Conservation (phyloP, 2,888 invertebrate species). For the Herminia tarsipennalis region DNA sequence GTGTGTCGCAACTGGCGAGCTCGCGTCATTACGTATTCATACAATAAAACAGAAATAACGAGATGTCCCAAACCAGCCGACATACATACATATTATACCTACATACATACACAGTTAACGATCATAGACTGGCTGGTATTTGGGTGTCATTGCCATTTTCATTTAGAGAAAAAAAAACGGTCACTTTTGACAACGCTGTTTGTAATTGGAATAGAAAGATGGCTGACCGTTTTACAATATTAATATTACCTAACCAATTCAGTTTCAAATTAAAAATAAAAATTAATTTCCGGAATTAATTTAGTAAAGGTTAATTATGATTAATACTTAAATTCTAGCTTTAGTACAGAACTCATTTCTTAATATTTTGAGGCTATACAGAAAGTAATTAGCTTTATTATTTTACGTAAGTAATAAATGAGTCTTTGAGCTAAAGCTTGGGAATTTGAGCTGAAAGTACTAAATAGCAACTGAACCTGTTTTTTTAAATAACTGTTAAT, state of each 20-base stretch:
- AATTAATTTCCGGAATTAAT: conserved; percentile 8
- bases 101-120: conserved; percentile 20
- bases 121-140: conserved; percentile 23
- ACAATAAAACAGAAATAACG: conserved; percentile 83
- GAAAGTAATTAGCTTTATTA: too few species aligned
- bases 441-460: too few species aligned
- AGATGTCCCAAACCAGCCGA: conserved; percentile 56
- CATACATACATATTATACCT: conserved; percentile 37
- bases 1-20: conserved; percentile 71
- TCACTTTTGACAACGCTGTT: conserved; percentile 3
- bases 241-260: conserved; percentile 5
- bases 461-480: too few species aligned
- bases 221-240: neutral
- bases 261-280: conserved; percentile 5
- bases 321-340: conserved; percentile 3
- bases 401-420: too few species aligned
- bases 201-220: conserved; percentile 12
- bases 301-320: conserved; percentile 7
- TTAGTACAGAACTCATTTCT: neutral
- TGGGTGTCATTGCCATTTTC: conserved; percentile 26
- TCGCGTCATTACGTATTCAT: conserved; percentile 77
- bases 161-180: conserved; percentile 1
- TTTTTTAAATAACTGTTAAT: too few species aligned
- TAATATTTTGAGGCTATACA: neutral
- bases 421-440: too few species aligned